These are phyloP conservation scores for Galerucella nymphaeae DNA, from an alignment of 2,888 invertebrate genomes.

Conservation along the genomic window DNA sequence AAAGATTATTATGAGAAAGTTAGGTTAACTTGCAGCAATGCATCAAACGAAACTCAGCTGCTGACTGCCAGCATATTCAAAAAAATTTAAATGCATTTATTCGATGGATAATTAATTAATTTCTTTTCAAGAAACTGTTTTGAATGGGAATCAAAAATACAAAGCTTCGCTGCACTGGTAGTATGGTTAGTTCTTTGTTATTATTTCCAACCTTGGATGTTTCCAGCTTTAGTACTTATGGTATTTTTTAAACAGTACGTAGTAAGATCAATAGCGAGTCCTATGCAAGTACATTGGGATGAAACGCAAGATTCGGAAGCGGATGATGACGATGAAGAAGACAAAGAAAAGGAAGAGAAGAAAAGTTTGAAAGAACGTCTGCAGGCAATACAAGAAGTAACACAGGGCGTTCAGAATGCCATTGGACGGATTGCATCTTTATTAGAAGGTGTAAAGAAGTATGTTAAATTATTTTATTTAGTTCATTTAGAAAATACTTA, in stretches of 20 bases:
- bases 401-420: slow-evolving; percentile 95
- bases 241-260: slow-evolving; percentile 82
- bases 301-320: slow-evolving; percentile 67
- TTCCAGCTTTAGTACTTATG: slow-evolving; percentile 84
- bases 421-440: slow-evolving; percentile 95
- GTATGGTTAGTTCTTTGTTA: slow-evolving; percentile 90
- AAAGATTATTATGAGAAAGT: no score
- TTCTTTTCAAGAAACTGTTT: slow-evolving; percentile 83
- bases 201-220: slow-evolving; percentile 96
- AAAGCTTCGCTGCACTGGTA: slow-evolving; percentile 85
- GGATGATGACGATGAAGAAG: slow-evolving; percentile 89
- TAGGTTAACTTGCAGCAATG: no score
- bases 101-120: neutral
- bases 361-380: slow-evolving; percentile 93
- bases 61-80: no score
- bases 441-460: slow-evolving; percentile 96
- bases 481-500: no score
- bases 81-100: no score
- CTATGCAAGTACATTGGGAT: slow-evolving; percentile 61
- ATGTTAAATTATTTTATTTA: slow-evolving; percentile 57
- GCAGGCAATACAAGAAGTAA: slow-evolving; percentile 97
- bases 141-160: slow-evolving; percentile 93
- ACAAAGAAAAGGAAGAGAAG: slow-evolving; percentile 89
- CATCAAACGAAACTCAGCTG: no score
- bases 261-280: slow-evolving; percentile 66